Base-by-base conservation (phyloP, 2,797 vertebrate species). In the Macropodus opercularis region DNA sequence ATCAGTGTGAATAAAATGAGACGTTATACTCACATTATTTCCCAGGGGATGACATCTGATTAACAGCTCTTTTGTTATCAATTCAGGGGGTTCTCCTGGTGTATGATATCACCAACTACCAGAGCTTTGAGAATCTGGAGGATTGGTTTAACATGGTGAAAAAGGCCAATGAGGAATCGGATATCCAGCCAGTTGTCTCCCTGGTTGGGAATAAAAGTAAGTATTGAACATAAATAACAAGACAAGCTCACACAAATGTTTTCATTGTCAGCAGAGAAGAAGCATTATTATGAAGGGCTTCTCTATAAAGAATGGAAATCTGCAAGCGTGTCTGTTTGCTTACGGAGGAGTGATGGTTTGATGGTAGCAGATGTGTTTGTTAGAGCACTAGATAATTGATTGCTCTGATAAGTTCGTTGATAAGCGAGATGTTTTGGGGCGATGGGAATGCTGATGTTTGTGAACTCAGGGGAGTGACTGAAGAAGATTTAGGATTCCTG, bases 151-250 rank as follows among this genome's bases (percentile, higher is more conserved):
- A 87, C 70, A 92, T 93, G 87, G 94, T 98, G 79, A 98, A 97
- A 90, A 98, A 98, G 85, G 94, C 94, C 78, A 97, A 92, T 1
- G 96, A 98, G 81, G 98, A 98, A 56, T 93, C 94, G 9, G 95
- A 96, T 69, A 89, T 90, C 66, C 95, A 95, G 81, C 98, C 96
- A 1, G 91, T 95, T 18, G 72, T 98, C 77, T 94, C 93, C 19
- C 90, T 99, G 88, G 93, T 99, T 77, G 96, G 96, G 83, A 99
- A 99, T 90, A 99, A 99, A 93, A 94, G 97, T 99, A 91, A 97
- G 97, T 94, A 14, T 63, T 23, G 22, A 17, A 24, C 17, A 23
- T 3, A 36, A 32, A 27, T 14, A 23, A 17, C 46, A 19, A 59
- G 52, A 35, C 47, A 63, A 8, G 46, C 17, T 32, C 24, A 27